Evolutionary conservation across 2,113 vertebrate genomes (phyloP), one percentile per base, ranked within the genome.

Genomic region (Marmota monax): DNA sequence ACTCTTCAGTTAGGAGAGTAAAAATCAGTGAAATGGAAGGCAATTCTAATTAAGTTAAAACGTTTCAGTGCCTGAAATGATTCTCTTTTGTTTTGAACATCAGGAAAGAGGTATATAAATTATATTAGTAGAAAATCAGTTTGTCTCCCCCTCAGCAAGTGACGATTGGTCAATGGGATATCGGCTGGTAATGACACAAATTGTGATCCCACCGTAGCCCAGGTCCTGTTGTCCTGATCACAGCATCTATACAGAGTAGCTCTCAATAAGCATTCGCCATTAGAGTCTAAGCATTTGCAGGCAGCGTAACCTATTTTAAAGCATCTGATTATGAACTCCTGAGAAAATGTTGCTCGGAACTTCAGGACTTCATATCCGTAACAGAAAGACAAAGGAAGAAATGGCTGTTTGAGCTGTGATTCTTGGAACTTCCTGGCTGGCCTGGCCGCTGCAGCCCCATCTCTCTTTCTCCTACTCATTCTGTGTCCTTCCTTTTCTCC

Each of bases 41-140:
- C 83, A 95, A 90, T 95, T 95, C 90, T 94, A 96, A 96, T 96
- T 94, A 96, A 93, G 94, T 93, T 93, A 93, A 97, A 94, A 94
- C 95, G 83, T 93, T 96, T 96, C 97, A 78, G 61, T 77, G 78
- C 83, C 56, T 78, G 53, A 96, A 92, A 93, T 96, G 92, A 89
- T 93, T 94, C 86, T 96, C 79, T 92, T 45, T 45, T 82, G 73
- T 91, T 97, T 91, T 94, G 74, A 86, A 96, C 48, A 70, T 82
- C 86, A 82, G 91, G 90, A 74, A 32, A 88, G 74, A 96, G 3
- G 2, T n/a, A 67, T 39, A 32, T 88, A 78, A 93, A 79, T 95
- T 77, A 83, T 79, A 34, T 85, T 84, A 45, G 85, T 20, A 61
- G 74, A 58, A 89, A 88, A 88, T 91, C 34, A 63, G 74, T 42